Base-by-base conservation (phyloP, 1,140 invertebrate species). In the Cataglyphis hispanica region DNA sequence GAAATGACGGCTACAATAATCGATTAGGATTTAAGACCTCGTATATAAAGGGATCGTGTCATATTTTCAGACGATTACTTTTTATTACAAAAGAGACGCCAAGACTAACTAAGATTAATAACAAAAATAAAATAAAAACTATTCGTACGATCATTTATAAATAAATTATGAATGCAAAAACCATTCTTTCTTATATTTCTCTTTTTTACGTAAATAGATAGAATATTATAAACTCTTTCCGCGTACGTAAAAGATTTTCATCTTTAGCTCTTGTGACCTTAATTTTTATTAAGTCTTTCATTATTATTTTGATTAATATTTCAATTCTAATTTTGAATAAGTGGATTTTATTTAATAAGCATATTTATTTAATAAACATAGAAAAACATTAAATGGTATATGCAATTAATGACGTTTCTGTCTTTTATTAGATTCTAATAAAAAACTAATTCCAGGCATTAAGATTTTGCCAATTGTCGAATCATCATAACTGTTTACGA, bases 41-140 rank as follows among this genome's bases (percentile, higher is more conserved):
- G 6, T 7, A 50, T 40, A 13, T 81, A 58, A 72, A 69, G 43
- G 31, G 78, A 19, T 27, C 72, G 37, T 72, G 25, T 22, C 37
- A 60, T 46, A 72, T 61, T 83, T 74, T 72, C 37, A n/a, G 16
- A 8, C 46, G 1, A 7, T 72, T 25, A 58, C 5, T 60, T 60
- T 56, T 72, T 64, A 74, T 72, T 16, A 53, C 13, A 2, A 83
- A 19, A 72, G 25, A 74, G 40, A 74, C 25, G 66, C 53, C 67
- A 60, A 74, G 11, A 58, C 7, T 22, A 16, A 25, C 53, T 40
- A 81, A 81, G 50, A 53, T 60, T 37, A 60, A 74, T 72, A 83
- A 56, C 40, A 34, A 60, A 60, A 43, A 60, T 34, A n/a, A 7
- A 4, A 25, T 40, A 43, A 25, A 1, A 31, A 6, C 10, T 53